These are phyloP conservation scores for Nebria ingens DNA, from an alignment of 1,140 invertebrate genomes.

Conservation along the genomic window DNA sequence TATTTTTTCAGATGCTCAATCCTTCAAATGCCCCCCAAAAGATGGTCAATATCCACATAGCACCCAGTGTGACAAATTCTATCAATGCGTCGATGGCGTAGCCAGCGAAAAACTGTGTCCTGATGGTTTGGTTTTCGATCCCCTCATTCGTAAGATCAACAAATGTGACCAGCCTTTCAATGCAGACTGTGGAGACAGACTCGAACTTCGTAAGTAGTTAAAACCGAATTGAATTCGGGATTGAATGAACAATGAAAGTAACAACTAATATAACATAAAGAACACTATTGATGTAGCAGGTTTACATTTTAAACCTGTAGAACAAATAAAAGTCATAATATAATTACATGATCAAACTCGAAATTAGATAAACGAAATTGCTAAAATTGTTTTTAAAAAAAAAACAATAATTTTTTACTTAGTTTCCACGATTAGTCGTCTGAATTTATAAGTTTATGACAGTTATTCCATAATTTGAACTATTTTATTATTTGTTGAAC, in stretches of 20 bases:
- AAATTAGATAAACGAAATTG: too few species aligned
- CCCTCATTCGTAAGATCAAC: slow-evolving; percentile 68
- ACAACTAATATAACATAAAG: background rate
- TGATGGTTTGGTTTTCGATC: slow-evolving; percentile 79
- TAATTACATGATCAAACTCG: too few species aligned
- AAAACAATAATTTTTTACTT: background rate
- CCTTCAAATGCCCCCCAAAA: slow-evolving; percentile 63
- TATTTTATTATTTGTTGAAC: too few species aligned
- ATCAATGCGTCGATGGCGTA: slow-evolving; percentile 63
- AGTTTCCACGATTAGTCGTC: too few species aligned
- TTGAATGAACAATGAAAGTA: background rate
- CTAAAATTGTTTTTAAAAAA: slow-evolving; percentile 22
- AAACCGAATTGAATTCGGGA: slow-evolving; percentile 10
- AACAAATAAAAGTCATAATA: too few species aligned
- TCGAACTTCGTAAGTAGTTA: slow-evolving; percentile 62
- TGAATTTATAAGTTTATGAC: too few species aligned
- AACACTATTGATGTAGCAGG: background rate
- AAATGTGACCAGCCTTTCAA: slow-evolving; percentile 87
- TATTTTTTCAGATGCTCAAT: slow-evolving; percentile 50
- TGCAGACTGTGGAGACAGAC: slow-evolving; percentile 75
- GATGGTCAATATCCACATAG: slow-evolving; percentile 70
- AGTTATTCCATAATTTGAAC: too few species aligned
- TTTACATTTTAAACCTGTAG: too few species aligned
- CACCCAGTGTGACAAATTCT: slow-evolving; percentile 77
- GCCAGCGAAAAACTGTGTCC: slow-evolving; percentile 67